A percentile compares a stretch with the other conserved stretches of the same genome.
Conservation (phyloP, 2,797 vertebrate genomes). For the Merluccius polli region DNA sequence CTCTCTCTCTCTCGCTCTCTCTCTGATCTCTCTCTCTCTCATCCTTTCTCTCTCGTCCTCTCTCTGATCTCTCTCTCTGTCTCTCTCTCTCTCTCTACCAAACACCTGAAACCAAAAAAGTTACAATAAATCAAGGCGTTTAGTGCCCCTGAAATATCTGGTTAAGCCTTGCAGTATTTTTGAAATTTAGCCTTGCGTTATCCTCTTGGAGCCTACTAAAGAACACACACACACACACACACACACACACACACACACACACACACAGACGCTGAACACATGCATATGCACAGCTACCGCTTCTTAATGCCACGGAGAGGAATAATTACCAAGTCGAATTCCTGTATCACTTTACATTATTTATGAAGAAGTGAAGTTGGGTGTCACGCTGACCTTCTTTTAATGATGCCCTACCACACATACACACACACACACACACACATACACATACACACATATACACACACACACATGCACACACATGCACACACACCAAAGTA, state of each 20-base stretch:
- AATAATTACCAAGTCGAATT: conserved; percentile 73
- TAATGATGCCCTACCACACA: conserved; percentile 51
- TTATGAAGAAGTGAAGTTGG: conserved; percentile 59
- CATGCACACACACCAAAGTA: neutral
- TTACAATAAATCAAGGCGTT: conserved; percentile 33
- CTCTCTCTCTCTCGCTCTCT: neutral
- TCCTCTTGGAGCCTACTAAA: conserved; percentile 62
- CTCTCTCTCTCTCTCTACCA: neutral
- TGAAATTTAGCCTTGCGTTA: conserved; percentile 44
- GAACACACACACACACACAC: conserved; percentile 36
- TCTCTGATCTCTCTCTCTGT: neutral
- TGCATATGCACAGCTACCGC: neutral
- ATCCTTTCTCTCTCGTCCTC: neutral
- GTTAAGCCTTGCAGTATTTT: neutral
- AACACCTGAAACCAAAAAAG: conserved; percentile 19
- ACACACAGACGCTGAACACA: neutral
- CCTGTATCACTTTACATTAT: conserved; percentile 65
- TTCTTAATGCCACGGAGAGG: conserved; percentile 36
- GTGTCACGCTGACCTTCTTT: conserved; percentile 64
- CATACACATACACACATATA: conserved; percentile 4
- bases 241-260: conserved; percentile 14
- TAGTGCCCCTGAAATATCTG: conserved; percentile 19
- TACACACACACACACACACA: conserved; percentile 3
- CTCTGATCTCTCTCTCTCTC: neutral
- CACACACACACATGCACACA: neutral